A percentile compares a stretch with the other conserved stretches of the same genome.
phyloP scores from a whole-genome alignment of 2,113 vertebrate genomes.

The Leptocoma aspasia region DNA sequence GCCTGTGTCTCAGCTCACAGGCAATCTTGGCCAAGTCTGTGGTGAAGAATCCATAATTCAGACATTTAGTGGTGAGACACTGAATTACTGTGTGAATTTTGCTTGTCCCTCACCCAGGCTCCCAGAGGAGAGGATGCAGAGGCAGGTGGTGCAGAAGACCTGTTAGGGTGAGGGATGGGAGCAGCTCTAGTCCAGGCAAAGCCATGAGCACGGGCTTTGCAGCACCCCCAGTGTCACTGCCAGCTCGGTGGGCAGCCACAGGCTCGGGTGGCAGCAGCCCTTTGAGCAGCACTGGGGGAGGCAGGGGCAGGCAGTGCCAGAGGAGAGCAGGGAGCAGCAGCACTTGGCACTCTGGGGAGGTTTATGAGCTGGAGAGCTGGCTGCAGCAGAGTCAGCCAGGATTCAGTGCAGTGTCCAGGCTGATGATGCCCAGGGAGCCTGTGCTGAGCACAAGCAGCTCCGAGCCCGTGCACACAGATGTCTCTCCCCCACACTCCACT shows the following conservation, averaged over 20 bases:
- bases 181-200: background rate
- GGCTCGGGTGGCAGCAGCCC: background rate
- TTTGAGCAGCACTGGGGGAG: background rate
- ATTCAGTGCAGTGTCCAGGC: background rate
- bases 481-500: constrained; percentile 48
- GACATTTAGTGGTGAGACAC: background rate
- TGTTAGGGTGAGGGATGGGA: background rate
- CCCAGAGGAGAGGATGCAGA: background rate
- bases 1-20: background rate
- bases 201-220: background rate
- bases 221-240: background rate
- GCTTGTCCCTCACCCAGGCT: background rate
- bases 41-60: background rate
- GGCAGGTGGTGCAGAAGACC: background rate
- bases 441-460: background rate
- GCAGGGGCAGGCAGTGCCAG: background rate
- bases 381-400: background rate
- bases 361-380: background rate
- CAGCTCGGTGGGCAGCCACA: rapidly evolving
- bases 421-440: background rate
- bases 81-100: background rate
- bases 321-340: background rate
- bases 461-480: constrained; percentile 5
- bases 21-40: background rate
- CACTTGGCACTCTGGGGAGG: background rate